Conservation (phyloP, 23 tunicate species). For the Diplosoma virens region DNA sequence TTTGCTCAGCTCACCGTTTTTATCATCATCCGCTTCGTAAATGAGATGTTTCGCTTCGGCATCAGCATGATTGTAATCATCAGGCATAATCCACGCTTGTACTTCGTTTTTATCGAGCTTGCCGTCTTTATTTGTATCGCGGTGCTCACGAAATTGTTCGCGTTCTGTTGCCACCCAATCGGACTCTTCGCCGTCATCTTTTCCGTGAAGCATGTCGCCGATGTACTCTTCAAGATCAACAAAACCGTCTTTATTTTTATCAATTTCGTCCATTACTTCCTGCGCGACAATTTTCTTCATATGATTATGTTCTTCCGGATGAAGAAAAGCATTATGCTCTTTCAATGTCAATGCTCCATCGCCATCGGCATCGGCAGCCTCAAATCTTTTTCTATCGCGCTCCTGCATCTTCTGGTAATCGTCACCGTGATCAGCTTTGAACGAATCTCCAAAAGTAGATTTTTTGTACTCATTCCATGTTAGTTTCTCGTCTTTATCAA, state of each 20-base stretch:
- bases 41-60: constrained; percentile 89
- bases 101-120: constrained; percentile 70
- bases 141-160: constrained; percentile 52
- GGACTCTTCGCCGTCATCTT: constrained; percentile 76
- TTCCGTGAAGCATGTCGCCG: constrained; percentile 43
- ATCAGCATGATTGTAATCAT: constrained; percentile 69
- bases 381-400: constrained; percentile 71
- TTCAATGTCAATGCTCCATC: constrained; percentile 36
- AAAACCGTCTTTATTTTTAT: constrained; percentile 80
- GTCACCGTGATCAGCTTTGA: constrained; percentile 25
- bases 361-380: constrained; percentile 50
- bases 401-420: constrained; percentile 55
- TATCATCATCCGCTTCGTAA: constrained; percentile 63
- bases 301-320: constrained; percentile 82
- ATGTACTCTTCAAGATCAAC: constrained; percentile 72
- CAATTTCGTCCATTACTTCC: constrained; percentile 88
- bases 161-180: constrained; percentile 95
- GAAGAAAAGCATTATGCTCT: constrained; percentile 68
- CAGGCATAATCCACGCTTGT: constrained; percentile 81
- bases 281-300: constrained; percentile 71
- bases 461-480: constrained; percentile 86
- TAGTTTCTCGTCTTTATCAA: constrained; percentile 44
- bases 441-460: constrained; percentile 45
- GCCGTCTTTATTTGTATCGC: constrained; percentile 71
- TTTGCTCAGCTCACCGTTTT: constrained; percentile 56